phyloP scores from a whole-genome alignment of 2,797 vertebrate genomes.

The Delichon dasypus region DNA sequence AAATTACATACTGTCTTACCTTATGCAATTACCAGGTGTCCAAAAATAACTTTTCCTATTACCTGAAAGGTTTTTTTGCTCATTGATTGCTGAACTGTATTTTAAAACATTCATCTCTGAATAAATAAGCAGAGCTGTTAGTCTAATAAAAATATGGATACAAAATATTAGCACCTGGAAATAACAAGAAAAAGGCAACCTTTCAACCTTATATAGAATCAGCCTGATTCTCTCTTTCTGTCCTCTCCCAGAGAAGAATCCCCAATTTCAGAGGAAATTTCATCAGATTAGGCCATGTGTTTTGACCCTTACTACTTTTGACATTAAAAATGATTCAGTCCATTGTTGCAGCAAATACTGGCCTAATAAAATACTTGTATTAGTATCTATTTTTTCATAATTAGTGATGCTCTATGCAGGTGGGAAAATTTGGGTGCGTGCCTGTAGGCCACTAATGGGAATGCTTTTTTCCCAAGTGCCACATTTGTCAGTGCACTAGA shows the following conservation, averaged over 20 bases:
- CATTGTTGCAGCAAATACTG: constrained; percentile 10
- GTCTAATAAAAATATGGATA: background rate
- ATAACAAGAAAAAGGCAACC: background rate
- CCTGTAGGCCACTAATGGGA: constrained; percentile 30
- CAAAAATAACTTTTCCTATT: background rate
- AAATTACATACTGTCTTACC: background rate
- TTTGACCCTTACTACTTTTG: background rate
- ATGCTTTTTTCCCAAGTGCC: background rate
- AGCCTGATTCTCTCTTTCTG: background rate
- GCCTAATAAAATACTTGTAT: constrained; percentile 5
- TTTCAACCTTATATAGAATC: background rate
- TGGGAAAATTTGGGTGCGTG: constrained; percentile 7
- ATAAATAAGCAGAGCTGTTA: constrained; percentile 6
- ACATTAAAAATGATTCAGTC: constrained; percentile 42
- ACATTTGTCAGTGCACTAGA: constrained; percentile 34
- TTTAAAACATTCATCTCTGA: background rate
- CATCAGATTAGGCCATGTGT: background rate
- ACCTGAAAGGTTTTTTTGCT: background rate
- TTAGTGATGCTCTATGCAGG: constrained; percentile 19
- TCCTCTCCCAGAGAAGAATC: background rate
- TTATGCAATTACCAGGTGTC: background rate
- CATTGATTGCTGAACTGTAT: background rate
- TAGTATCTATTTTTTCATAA: constrained; percentile 30
- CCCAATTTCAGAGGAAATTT: constrained; percentile 12
- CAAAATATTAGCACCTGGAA: background rate